Evolutionary conservation across 2,797 vertebrate species (phyloP), one percentile per base, ranked within the genome.

Genomic region (Champsocephalus esox): DNA sequence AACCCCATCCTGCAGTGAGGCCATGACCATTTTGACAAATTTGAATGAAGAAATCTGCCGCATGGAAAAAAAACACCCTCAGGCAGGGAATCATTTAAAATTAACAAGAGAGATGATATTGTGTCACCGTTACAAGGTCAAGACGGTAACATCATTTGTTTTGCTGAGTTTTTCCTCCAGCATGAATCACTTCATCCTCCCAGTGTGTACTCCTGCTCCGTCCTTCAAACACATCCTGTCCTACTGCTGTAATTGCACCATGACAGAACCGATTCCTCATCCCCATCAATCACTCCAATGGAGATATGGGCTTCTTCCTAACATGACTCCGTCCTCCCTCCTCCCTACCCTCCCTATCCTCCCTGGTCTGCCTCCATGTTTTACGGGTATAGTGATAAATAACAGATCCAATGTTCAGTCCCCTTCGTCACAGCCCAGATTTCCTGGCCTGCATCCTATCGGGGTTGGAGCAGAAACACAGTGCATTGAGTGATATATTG

Each of bases 171-270:
- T 38, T 79, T 73, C 69, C 84, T 55, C 68, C 77, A 75, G 55
- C 76, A 64, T 75, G 76, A 88, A 85, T 89, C 77, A 81, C 80
- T 89, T 79, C 81, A 80, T 87, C 83, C 82, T 81, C 71, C 62
- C 10, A 48, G 66, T 84, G 64, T 66, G 51, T 14, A 38, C 66
- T 75, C 21, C 70, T 19, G 78, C 82, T 74, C 82, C 71, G 92
- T 92, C 93, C 91, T 94, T 93, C 92, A 92, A 87, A 86, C 78
- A 71, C 87, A 86, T 91, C 87, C 89, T 84, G 86, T 88, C 75
- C 43, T 79, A 85, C 84, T 67, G 73, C 52, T 82, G 90, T 93
- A 92, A 93, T 93, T 92, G 88, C 87, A 72, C 88, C 83, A 70
- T 88, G 91, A 90, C 91, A 87, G 86, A 67, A 67, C 46, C 49